Evolutionary conservation across 2,113 vertebrate genomes (phyloP).

Genomic region (Rhinogobius similis): DNA sequence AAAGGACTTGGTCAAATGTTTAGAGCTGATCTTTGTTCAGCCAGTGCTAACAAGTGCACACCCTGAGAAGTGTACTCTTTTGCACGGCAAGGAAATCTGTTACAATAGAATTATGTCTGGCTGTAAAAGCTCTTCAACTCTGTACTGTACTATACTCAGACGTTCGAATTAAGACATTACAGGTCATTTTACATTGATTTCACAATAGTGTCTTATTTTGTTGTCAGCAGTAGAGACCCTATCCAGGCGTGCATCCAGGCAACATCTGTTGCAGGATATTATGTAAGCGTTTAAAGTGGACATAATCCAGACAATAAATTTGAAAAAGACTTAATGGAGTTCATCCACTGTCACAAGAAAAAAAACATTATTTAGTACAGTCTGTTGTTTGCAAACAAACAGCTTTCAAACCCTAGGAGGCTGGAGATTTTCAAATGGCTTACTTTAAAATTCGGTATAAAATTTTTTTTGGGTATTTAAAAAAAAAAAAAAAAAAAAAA

Average conservation of each 20-base stretch:
- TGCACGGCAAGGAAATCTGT: neutral
- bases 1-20: neutral
- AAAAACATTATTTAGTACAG: conserved; percentile 1
- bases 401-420: neutral
- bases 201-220: neutral
- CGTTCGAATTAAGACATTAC: neutral
- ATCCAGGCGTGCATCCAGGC: conserved; percentile 12
- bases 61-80: neutral
- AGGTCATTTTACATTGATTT: neutral
- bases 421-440: conserved; percentile 1
- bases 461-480: no score
- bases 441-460: neutral
- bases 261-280: conserved; percentile 52
- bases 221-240: conserved; percentile 8
- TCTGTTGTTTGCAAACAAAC: conserved; percentile 1
- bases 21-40: neutral
- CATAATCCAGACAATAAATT: conserved; percentile 46
- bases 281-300: conserved; percentile 37
- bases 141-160: neutral
- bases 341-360: conserved; percentile 3
- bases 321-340: conserved; percentile 2
- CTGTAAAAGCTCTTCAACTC: neutral
- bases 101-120: neutral
- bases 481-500: neutral
- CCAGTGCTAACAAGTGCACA: neutral